These are phyloP conservation scores for Podiceps cristatus DNA, from an alignment of 2,113 vertebrate genomes.

Conservation along the genomic window DNA sequence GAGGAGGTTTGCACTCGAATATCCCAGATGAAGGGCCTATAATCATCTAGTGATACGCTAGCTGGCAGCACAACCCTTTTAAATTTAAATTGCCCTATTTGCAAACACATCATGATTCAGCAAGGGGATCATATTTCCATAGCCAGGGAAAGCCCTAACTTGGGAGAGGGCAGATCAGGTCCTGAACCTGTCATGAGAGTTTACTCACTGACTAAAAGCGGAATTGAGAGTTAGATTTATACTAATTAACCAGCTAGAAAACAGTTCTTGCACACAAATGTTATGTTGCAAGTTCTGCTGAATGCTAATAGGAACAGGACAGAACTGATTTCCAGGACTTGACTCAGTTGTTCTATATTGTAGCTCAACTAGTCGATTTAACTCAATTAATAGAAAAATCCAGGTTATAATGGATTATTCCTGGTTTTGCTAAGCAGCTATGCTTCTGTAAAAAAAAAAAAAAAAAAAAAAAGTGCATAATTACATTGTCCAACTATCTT, in stretches of 20 bases:
- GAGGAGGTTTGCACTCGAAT: neutral
- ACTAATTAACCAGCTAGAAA: neutral
- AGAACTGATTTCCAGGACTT: neutral
- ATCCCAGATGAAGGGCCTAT: neutral
- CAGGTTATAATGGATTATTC: neutral
- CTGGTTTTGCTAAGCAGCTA: neutral
- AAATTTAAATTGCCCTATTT: neutral
- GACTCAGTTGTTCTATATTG: neutral
- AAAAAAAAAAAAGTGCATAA: neutral
- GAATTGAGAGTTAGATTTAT: neutral
- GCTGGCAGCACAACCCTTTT: neutral
- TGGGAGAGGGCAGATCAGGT: neutral
- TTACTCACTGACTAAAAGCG: neutral
- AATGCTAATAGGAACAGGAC: neutral
- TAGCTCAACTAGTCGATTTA: neutral
- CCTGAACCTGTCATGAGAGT: neutral
- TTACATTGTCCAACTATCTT: neutral
- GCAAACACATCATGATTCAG: neutral
- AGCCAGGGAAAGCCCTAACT: neutral
- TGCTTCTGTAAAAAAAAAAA: neutral
- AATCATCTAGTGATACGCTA: neutral
- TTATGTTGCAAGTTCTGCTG: neutral
- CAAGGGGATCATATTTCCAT: neutral
- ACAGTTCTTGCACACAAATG: neutral
- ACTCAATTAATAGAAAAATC: neutral